Percentiles rank a stretch among this genome's conserved stretches.
phyloP scores from a whole-genome alignment of 2,113 vertebrate genomes.

The Chaetura pelagica region DNA sequence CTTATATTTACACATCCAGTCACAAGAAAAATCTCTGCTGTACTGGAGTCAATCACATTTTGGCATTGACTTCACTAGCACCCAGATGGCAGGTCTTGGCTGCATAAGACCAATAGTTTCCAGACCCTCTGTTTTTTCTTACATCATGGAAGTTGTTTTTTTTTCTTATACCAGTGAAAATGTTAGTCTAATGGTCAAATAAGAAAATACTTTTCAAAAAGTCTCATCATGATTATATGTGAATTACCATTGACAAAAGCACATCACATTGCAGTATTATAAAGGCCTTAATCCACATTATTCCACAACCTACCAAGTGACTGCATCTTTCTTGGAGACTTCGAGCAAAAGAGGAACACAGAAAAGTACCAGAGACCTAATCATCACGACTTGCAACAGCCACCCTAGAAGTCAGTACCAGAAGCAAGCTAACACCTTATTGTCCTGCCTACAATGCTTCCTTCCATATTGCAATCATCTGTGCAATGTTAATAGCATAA shows the following conservation, averaged over 20 bases:
- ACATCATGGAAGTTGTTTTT: not conserved
- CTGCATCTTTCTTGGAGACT: not conserved
- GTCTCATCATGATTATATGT: not conserved
- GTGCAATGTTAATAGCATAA: accelerated
- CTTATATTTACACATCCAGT: not conserved
- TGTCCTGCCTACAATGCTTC: not conserved
- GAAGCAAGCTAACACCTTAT: accelerated
- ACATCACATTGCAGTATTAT: not conserved
- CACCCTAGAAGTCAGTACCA: not conserved
- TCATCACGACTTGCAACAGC: accelerated
- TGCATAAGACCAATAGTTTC: not conserved
- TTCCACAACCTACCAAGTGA: not conserved
- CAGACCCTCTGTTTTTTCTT: not conserved
- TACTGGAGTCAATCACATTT: not conserved
- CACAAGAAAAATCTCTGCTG: not conserved
- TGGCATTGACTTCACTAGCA: not conserved
- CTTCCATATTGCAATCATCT: not conserved
- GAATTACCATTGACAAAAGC: not conserved
- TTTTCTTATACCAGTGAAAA: not conserved
- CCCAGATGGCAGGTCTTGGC: not conserved
- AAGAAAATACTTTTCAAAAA: not conserved
- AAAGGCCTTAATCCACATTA: not conserved
- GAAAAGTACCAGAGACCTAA: not conserved
- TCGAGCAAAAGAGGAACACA: not conserved
- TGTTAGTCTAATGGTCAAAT: not conserved